Conservation (phyloP, 2,113 vertebrate genomes). For the Gallinago undulata region DNA sequence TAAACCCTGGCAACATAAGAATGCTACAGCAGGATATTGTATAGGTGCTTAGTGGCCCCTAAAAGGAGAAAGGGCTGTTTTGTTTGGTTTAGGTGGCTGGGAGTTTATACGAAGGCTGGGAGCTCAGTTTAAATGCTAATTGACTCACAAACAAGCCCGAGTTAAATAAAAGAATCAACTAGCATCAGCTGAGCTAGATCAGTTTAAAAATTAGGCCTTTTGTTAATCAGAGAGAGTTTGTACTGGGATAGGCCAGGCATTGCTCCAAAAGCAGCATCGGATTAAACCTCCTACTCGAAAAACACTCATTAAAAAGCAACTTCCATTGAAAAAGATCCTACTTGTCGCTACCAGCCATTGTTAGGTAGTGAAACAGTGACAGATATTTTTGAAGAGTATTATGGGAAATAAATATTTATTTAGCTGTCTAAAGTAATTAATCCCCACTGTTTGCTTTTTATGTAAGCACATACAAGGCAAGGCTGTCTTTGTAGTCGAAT, state of each 20-base stretch:
- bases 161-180: constrained; percentile 57
- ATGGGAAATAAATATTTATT: constrained; percentile 74
- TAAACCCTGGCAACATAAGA: not conserved
- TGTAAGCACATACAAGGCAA: constrained; percentile 70
- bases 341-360: constrained; percentile 54
- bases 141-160: constrained; percentile 55
- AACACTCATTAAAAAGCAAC: constrained; percentile 59
- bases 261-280: constrained; percentile 55
- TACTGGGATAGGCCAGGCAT: constrained; percentile 43
- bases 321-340: constrained; percentile 60
- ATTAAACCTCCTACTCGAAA: constrained; percentile 56
- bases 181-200: constrained; percentile 52
- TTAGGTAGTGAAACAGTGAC: constrained; percentile 58
- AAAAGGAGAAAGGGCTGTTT: constrained; percentile 15
- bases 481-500: constrained; percentile 53
- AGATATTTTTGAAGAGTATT: constrained; percentile 66
- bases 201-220: constrained; percentile 52
- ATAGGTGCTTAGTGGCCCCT: not conserved
- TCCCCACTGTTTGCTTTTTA: constrained; percentile 67
- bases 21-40: not conserved
- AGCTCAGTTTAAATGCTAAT: constrained; percentile 58
- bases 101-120: not conserved
- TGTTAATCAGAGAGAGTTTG: constrained; percentile 57
- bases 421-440: constrained; percentile 75
- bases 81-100: constrained; percentile 4